Evolutionary conservation across 2,113 vertebrate genomes (phyloP), one percentile per base, ranked within the genome.

Genomic region (Macrotus californicus): DNA sequence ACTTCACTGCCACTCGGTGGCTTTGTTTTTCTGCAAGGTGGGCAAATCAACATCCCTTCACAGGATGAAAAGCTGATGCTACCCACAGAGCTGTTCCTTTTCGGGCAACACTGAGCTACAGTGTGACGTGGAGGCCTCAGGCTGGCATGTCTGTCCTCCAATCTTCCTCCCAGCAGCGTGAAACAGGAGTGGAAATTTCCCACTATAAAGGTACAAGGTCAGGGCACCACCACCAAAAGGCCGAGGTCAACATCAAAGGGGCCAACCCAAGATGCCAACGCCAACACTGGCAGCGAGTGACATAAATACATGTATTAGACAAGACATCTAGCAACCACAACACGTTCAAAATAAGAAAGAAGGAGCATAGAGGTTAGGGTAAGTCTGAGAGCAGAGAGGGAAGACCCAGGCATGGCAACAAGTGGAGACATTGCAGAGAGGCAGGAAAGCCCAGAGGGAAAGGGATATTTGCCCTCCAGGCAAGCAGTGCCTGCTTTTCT

Each of bases 1-100:
- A 43, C 91, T 93, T 96, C 82, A n/a, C 26, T 36, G 73, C 92
- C 29, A 19, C n/a, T 96, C 87, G 67, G 84, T 93, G 59, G 50
- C 26, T 79, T 56, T 3, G 3, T 11, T 91, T 83, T 95, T 77
- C 61, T 96, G 86, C 50, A 31, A 83, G 18, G 14, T 8, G 73
- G 39, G 29, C 9, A 92, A 72, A 70, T 59, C 19, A 15, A 13
- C 7, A 9, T 69, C 43, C 56, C 24, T 85, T 59, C 43, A 61
- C 6, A 69, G 34, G 3, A 16, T 36, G 6, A 24, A 92, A 81
- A 92, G 52, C 39, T 43, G 41, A 21, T 43, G 31, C 13, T 19
- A 43, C 34, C 66, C 48, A 26, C 39, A 70, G 50, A 96, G 22
- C 9, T 41, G 6, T 43, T 29, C 29, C 64, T 83, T 70, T 46